A percentile compares a stretch with the other conserved stretches of the same genome.
Evolutionary conservation across 2,888 invertebrate species (phyloP).

Genomic region (Zygogramma bicolorata): DNA sequence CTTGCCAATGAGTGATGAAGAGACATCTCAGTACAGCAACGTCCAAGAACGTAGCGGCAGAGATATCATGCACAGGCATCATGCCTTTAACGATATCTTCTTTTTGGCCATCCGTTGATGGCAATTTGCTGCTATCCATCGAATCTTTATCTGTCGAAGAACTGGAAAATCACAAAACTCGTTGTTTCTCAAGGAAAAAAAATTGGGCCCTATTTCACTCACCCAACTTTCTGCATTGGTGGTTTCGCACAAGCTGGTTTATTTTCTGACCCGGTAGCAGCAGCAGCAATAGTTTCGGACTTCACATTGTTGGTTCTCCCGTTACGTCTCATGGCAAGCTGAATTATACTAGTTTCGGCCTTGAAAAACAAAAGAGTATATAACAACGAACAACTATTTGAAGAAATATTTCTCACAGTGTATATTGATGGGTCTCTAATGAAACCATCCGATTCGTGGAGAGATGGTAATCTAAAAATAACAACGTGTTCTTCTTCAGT

Average conservation of each 20-base stretch:
- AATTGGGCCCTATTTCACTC: no score
- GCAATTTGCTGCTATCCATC: constrained; percentile 71
- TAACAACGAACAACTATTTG: neutral
- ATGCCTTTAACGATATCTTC: constrained; percentile 34
- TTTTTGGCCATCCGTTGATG: constrained; percentile 54
- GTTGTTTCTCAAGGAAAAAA: no score
- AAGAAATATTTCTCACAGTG: constrained; percentile 70
- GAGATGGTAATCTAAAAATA: constrained; percentile 85
- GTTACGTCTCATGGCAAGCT: constrained; percentile 70
- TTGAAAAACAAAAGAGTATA: constrained; percentile 57
- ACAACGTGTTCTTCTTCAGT: constrained; percentile 94
- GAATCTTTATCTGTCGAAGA: constrained; percentile 84
- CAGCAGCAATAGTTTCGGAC: constrained; percentile 67
- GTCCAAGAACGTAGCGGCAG: constrained; percentile 95
- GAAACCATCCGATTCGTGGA: constrained; percentile 78
- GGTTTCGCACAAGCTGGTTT: constrained; percentile 65
- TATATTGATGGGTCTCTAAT: constrained; percentile 84
- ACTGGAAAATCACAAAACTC: constrained; percentile 56
- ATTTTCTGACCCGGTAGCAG: constrained; percentile 61
- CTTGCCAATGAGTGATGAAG: constrained; percentile 97
- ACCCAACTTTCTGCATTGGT: constrained; percentile 75
- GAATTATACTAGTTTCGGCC: constrained; percentile 85
- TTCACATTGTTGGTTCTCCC: constrained; percentile 67
- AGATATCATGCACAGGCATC: constrained; percentile 69
- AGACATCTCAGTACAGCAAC: constrained; percentile 96